Evolutionary conservation across 2,113 vertebrate species (phyloP).

Genomic region (Crotalus viridis): DNA sequence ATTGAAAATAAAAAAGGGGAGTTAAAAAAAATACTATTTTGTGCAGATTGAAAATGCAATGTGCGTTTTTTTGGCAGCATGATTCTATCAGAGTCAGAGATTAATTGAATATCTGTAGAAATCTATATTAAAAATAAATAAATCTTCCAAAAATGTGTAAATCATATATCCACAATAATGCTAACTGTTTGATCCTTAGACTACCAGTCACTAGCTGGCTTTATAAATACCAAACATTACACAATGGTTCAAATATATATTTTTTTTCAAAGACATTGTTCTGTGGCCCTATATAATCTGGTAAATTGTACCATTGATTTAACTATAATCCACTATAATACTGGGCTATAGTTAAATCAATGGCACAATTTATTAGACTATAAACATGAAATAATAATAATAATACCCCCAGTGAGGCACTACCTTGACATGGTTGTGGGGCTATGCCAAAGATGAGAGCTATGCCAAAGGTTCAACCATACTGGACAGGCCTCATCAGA

Average conservation of each 20-base stretch:
- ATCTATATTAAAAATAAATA: not conserved
- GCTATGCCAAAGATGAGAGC: too few species aligned
- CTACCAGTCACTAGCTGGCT: not conserved
- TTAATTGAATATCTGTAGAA: not conserved
- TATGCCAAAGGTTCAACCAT: too few species aligned
- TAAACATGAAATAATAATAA: not conserved
- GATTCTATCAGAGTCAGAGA: not conserved
- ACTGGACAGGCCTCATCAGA: too few species aligned
- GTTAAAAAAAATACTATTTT: not conserved
- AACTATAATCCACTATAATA: not conserved
- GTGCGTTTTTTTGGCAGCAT: not conserved
- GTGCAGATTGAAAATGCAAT: not conserved
- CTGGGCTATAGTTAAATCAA: not conserved
- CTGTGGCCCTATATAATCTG: not conserved
- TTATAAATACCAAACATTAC: not conserved
- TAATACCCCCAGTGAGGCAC: too few species aligned
- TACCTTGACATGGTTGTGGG: too few species aligned
- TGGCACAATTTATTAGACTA: not conserved
- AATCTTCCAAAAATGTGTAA: not conserved
- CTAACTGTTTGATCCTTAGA: not conserved
- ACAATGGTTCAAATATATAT: not conserved
- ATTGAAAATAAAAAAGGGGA: not conserved
- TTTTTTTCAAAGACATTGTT: not conserved
- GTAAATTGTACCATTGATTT: not conserved
- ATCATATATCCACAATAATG: not conserved